phyloP scores from a whole-genome alignment of 2,113 vertebrate genomes.

The Theropithecus gelada region DNA sequence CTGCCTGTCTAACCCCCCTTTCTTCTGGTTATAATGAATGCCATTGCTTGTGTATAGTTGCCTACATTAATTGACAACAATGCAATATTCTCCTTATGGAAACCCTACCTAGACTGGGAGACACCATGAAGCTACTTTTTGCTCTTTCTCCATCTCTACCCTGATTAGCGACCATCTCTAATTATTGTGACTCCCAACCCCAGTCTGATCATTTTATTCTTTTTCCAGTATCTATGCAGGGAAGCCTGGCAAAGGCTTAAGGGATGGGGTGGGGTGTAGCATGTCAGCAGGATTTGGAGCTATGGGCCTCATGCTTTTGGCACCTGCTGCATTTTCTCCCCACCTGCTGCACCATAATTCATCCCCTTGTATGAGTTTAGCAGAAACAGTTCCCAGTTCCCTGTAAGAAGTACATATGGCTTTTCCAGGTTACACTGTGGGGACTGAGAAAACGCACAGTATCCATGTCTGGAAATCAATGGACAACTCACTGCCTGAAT shows the following conservation, averaged over 20 bases:
- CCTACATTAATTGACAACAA: not conserved
- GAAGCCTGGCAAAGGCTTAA: not conserved
- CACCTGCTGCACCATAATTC: constrained; percentile 66
- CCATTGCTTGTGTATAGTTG: not conserved
- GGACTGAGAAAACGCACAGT: not conserved
- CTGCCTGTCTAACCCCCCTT: not conserved
- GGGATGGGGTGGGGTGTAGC: not conserved
- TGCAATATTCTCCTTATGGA: not conserved
- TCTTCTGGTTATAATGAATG: not conserved
- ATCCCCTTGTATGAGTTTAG: constrained; percentile 67
- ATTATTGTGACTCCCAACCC: not conserved
- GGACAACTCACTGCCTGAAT: not conserved
- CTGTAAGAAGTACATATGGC: constrained; percentile 70
- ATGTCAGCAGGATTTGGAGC: constrained; percentile 43
- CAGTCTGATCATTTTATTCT: not conserved
- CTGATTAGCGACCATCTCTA: not conserved
- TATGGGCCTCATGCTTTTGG: constrained; percentile 33
- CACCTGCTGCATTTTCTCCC: constrained; percentile 71
- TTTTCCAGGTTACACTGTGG: constrained; percentile 75
- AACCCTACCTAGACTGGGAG: not conserved
- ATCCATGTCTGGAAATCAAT: not conserved
- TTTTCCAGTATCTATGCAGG: not conserved
- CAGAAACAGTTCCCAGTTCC: constrained; percentile 74
- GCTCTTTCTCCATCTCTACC: not conserved
- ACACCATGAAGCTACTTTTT: not conserved